Evolutionary conservation across 2,888 invertebrate species (phyloP).

Genomic region (Pachliopta kotzebuea): DNA sequence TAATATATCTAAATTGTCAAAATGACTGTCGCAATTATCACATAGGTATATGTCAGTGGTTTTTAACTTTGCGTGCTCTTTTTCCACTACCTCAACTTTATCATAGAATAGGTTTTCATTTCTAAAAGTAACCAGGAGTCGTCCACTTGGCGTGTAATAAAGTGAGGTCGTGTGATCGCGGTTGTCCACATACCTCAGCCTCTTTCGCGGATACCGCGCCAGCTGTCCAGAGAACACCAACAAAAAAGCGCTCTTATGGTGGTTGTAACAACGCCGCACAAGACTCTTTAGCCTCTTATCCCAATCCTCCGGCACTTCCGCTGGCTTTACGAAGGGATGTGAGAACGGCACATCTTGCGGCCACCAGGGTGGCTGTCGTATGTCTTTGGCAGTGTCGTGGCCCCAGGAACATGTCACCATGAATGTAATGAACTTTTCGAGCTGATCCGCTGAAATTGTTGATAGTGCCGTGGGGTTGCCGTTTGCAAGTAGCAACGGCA

Average conservation of each 20-base stretch:
- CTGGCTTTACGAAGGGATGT: conserved; percentile 82
- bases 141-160: conserved; percentile 83
- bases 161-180: conserved; percentile 87
- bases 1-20: conserved; percentile 73
- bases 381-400: conserved; percentile 79
- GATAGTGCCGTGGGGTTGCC: conserved; percentile 85
- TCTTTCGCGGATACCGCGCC: conserved; percentile 82
- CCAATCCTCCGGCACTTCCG: conserved; percentile 75
- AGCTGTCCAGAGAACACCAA: conserved; percentile 86
- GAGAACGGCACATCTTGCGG: conserved; percentile 83
- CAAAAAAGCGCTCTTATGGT: conserved; percentile 86
- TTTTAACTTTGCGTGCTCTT: conserved; percentile 69
- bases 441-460: conserved; percentile 81
- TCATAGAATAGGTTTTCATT: conserved; percentile 86
- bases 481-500: conserved; percentile 85
- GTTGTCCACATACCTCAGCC: conserved; percentile 85
- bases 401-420: conserved; percentile 89
- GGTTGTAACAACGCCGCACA: conserved; percentile 85
- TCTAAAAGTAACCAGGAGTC: conserved; percentile 86
- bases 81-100: conserved; percentile 49
- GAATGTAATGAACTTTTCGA: conserved; percentile 86
- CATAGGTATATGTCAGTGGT: conserved; percentile 86
- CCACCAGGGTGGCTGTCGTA: conserved; percentile 86
- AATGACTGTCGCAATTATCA: conserved; percentile 88
- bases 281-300: conserved; percentile 82